Evolutionary conservation across 2,888 invertebrate genomes (phyloP), one percentile per base, ranked within the genome.

Genomic region (Sericinus montela): DNA sequence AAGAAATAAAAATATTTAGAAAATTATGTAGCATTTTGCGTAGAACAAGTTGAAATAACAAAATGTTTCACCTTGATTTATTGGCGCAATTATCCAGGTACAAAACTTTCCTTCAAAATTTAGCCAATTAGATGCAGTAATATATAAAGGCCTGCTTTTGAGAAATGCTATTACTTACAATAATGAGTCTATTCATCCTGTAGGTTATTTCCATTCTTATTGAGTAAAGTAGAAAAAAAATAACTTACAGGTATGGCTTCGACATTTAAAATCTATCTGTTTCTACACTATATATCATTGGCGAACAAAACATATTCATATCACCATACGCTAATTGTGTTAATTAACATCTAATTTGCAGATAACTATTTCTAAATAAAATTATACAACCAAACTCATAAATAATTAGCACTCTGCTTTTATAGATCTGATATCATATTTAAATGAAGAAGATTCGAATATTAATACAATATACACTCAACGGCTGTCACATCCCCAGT

Each of bases 31-130:
- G 28, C 42, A 51, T 15, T 29, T 37, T 42, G 14, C 19, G 25
- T 16, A 54, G 39, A 53, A 57, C 40, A 29, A 29, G 29, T 42
- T 41, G 42, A 49, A 53, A 32, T 11, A 32, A 5, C 34, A 32
- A 32, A 42, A 9, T 42, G 8, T 11, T 14, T 25, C 19, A 15
- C 48, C 52, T 53, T 54, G 56, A 73, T 72, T 76, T 55, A 81
- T 80, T 80, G 80, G 79, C 73, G 79, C 79, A 84, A 80, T 70
- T 65, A 53, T 77, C 83, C 83, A 86, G 84, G 87, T 86, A 86
- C 85, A 72, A 66, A 71, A 75, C 62, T 50, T 75, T 74, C 59
- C 65, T 63, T 69, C 63, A 72, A 76, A 68, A 72, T 63, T 64
- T 65, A 75, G 73, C 75, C 73, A 67, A 74, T 68, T 67, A 57